Conservation (phyloP, 2,888 invertebrate species). For the Gryllus longicercus region DNA sequence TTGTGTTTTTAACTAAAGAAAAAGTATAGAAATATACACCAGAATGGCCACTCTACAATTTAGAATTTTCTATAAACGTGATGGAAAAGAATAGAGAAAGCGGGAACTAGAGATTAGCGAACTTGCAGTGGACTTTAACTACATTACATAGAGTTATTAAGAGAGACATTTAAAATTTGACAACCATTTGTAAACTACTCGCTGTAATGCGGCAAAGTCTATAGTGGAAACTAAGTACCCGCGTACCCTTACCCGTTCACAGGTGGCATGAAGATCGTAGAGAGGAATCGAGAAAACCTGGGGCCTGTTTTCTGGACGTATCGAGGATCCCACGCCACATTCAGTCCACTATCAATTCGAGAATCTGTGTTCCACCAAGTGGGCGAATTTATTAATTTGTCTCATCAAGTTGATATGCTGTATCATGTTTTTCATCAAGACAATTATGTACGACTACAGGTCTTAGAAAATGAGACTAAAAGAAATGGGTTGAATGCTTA, state of each 20-base stretch:
- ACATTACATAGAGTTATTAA: background rate
- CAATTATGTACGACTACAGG: no score
- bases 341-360: background rate
- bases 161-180: background rate
- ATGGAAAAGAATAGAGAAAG: background rate
- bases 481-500: no score
- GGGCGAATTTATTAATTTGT: no score
- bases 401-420: no score
- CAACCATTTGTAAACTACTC: background rate
- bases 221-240: background rate
- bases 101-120: background rate
- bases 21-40: no score
- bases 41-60: no score
- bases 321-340: background rate
- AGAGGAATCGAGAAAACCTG: slow-evolving; percentile 6
- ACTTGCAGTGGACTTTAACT: background rate
- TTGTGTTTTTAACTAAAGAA: no score
- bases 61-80: no score
- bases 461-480: no score
- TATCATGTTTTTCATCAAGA: no score
- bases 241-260: background rate
- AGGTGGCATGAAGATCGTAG: background rate
- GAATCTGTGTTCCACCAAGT: background rate
- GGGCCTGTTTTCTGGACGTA: slow-evolving; percentile 5
- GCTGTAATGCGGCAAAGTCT: background rate